A percentile compares a stretch with the other conserved stretches of the same genome.
Conservation (phyloP, 2,797 vertebrate species). For the Phrynocephalus vlangalii region DNA sequence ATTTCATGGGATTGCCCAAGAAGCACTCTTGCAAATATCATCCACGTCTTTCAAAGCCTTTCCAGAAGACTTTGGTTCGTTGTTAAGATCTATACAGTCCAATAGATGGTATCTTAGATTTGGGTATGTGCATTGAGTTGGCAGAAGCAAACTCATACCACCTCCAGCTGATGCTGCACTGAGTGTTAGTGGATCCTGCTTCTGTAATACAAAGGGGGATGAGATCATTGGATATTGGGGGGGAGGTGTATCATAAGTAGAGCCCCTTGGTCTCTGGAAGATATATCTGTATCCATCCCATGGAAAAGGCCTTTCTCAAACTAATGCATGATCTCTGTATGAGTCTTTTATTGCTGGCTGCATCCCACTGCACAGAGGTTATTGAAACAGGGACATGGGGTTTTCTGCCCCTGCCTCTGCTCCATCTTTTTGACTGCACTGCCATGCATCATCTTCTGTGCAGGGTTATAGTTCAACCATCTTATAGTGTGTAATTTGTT, state of each 20-base stretch:
- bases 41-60: not conserved
- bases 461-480: conserved; percentile 1
- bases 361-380: conserved; percentile 9
- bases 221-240: not conserved
- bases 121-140: not conserved
- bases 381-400: conserved; percentile 20
- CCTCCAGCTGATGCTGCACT: not conserved
- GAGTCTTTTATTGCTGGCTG: not conserved
- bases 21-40: conserved; percentile 30
- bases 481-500: conserved; percentile 20
- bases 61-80: not conserved
- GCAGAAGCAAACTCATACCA: not conserved
- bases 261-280: not conserved
- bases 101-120: not conserved
- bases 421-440: conserved; percentile 28
- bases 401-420: conserved; percentile 41
- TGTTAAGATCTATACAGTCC: not conserved
- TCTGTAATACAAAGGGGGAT: not conserved
- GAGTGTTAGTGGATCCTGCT: not conserved
- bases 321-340: conserved; percentile 22
- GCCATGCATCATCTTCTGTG: not conserved
- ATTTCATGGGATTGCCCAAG: conserved; percentile 40
- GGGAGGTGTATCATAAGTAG: not conserved
- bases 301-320: conserved; percentile 33
- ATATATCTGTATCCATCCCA: not conserved